Evolutionary conservation across 1,140 invertebrate genomes (phyloP).

Genomic region (Nasonia vitripennis): DNA sequence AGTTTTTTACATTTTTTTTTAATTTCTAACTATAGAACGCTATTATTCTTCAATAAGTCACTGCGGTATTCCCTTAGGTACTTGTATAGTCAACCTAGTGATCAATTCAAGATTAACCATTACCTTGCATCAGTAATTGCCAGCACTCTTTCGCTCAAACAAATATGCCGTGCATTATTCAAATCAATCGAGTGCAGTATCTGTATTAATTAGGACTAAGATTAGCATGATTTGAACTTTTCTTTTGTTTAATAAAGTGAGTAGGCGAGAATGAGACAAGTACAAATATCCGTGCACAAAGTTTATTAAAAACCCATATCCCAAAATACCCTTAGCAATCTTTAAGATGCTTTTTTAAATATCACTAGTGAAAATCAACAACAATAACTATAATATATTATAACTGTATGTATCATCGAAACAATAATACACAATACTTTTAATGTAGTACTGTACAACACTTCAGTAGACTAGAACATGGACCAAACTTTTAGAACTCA

Average conservation of each 20-base stretch:
- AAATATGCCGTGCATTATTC: slow-evolving; percentile 7
- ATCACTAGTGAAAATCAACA: slow-evolving; percentile 49
- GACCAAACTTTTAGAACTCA: slow-evolving; percentile 36
- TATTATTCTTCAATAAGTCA: slow-evolving; percentile 51
- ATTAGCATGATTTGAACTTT: slow-evolving; percentile 22
- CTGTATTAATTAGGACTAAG: slow-evolving; percentile 26
- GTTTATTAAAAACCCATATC: slow-evolving; percentile 46
- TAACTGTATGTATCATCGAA: slow-evolving; percentile 37
- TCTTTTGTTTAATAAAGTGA: slow-evolving; percentile 14
- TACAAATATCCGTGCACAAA: slow-evolving; percentile 41
- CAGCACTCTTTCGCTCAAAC: neutral
- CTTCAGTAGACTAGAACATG: slow-evolving; percentile 51
- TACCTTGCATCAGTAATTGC: slow-evolving; percentile 19
- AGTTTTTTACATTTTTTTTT: slow-evolving; percentile 4
- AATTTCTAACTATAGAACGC: neutral
- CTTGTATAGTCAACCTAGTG: slow-evolving; percentile 40
- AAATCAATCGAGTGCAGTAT: slow-evolving; percentile 30
- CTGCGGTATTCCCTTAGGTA: slow-evolving; percentile 47
- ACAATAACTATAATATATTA: slow-evolving; percentile 53
- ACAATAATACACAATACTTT: slow-evolving; percentile 51
- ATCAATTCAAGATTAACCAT: slow-evolving; percentile 15
- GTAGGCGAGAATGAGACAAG: slow-evolving; percentile 38
- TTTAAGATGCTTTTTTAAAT: slow-evolving; percentile 44
- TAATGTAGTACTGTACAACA: slow-evolving; percentile 47
- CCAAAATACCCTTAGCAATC: slow-evolving; percentile 41